Evolutionary conservation across 2,113 vertebrate species (phyloP).

Genomic region (Oenanthe melanoleuca): DNA sequence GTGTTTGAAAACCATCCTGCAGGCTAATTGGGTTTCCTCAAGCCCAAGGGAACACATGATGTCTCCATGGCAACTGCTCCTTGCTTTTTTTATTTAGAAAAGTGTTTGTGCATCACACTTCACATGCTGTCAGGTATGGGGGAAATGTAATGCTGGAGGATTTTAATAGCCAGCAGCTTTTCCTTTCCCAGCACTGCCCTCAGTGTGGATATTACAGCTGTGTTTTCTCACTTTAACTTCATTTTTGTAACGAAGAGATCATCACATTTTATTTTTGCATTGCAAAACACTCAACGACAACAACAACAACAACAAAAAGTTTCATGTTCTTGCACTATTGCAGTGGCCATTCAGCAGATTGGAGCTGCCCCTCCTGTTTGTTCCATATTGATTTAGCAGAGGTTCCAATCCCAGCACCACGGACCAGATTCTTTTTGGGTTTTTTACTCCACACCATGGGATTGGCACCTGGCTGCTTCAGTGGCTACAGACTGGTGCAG

Average conservation of each 20-base stretch:
- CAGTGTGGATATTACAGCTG: background rate
- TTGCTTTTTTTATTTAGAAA: constrained; percentile 51
- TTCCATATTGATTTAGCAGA: background rate
- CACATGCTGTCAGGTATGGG: background rate
- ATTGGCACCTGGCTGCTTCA: background rate
- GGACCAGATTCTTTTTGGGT: background rate
- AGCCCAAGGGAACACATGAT: background rate
- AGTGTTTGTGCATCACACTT: constrained; percentile 20
- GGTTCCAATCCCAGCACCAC: rapidly evolving
- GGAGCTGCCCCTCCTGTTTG: background rate
- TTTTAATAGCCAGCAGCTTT: background rate
- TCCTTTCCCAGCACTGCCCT: background rate
- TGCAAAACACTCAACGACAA: background rate
- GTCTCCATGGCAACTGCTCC: constrained; percentile 48
- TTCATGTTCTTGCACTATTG: background rate
- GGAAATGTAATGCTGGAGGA: background rate
- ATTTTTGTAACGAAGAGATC: background rate
- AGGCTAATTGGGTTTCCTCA: constrained; percentile 50
- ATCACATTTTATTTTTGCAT: background rate
- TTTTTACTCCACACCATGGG: background rate
- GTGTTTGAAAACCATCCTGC: constrained; percentile 42
- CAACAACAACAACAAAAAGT: background rate
- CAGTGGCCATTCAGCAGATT: background rate
- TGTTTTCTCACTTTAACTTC: background rate
- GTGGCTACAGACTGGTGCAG: background rate